phyloP scores from a whole-genome alignment of 2,888 invertebrate genomes.

The Orchestes rusci region DNA sequence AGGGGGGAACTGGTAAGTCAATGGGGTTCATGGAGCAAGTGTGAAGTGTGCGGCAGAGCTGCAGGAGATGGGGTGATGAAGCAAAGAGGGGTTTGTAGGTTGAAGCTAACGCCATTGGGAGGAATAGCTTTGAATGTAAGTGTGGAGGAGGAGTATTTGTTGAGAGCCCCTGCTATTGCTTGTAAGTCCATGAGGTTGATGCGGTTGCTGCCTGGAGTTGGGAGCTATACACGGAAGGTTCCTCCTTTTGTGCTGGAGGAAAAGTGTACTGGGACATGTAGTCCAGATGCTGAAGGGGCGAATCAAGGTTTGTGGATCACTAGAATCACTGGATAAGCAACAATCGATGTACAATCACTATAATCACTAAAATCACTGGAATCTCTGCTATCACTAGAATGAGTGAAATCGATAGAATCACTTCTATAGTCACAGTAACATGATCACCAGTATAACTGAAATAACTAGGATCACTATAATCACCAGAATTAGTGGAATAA shows the following conservation, averaged over 20 bases:
- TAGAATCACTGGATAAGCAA: too few relatives aligned
- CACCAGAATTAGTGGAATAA: too few relatives aligned
- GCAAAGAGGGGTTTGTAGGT: constrained; percentile 46
- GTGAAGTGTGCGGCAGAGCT: constrained; percentile 45
- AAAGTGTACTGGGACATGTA: constrained; percentile 41
- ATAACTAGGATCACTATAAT: too few relatives aligned
- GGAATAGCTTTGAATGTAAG: constrained; percentile 9
- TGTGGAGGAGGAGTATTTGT: constrained; percentile 27
- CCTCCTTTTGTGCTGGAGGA: constrained; percentile 47
- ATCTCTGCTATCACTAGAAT: too few relatives aligned
- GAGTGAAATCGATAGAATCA: too few relatives aligned
- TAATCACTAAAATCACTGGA: too few relatives aligned
- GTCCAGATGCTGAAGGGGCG: constrained; percentile 41
- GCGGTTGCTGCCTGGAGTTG: constrained; percentile 44
- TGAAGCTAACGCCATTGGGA: constrained; percentile 12
- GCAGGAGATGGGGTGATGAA: constrained; percentile 38
- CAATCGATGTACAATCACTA: too few relatives aligned
- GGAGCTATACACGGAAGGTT: constrained; percentile 44
- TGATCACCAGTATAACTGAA: too few relatives aligned
- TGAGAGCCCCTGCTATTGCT: constrained; percentile 38
- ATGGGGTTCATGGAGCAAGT: constrained; percentile 51
- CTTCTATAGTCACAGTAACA: too few relatives aligned
- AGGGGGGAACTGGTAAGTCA: constrained; percentile 46
- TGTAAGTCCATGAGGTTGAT: constrained; percentile 45
- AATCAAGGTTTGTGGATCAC: constrained; percentile 32